Base-by-base conservation (phyloP, 2,888 invertebrate genomes). In the Ptilodon capucinus region DNA sequence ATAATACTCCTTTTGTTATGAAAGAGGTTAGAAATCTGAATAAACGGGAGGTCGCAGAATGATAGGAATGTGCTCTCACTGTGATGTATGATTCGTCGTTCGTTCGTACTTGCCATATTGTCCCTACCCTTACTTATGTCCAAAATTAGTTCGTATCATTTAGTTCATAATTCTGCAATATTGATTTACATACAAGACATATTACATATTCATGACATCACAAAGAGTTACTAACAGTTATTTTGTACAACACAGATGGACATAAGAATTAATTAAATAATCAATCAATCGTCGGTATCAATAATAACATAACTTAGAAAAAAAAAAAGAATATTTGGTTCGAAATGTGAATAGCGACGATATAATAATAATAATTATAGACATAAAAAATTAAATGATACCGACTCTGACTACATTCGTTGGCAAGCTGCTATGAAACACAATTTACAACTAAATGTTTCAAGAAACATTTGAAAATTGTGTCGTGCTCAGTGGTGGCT, bases 401-500 rank as follows among this genome's bases (percentile, higher is more conserved):
- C 60, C 63, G 62, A 59, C 59, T 16, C 50, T 40, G 59, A 62
- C 60, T 50, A 46, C 42, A 46, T 60, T 65, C 60, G 64, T 64
- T 64, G 74, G 75, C 77, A 78, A 77, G 72, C 57, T 63, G 68
- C 64, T 68, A 58, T 54, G 51, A 50, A 19, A 51, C 70, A 74
- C 76, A 79, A 79, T 76, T 78, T 62, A 64, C 57, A 66, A 62
- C 42, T 48, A 61, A 72, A 80, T 75, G 74, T 78, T 80, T 68
- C 21, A 25, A 21, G 42, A 78, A 81, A 81, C 81, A 79, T 75
- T 71, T 67, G 52, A 71, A 68, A 78, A 78, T 78, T 74, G 73
- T 58, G 64, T 62, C 49, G 55, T 60, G 57, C 48, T 48, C 48
- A 57, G 79, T 77, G 81, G 80, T 76, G 78, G 78, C 70, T 70